Evolutionary conservation across 2,888 invertebrate species (phyloP).

Genomic region (Noctua janthina): DNA sequence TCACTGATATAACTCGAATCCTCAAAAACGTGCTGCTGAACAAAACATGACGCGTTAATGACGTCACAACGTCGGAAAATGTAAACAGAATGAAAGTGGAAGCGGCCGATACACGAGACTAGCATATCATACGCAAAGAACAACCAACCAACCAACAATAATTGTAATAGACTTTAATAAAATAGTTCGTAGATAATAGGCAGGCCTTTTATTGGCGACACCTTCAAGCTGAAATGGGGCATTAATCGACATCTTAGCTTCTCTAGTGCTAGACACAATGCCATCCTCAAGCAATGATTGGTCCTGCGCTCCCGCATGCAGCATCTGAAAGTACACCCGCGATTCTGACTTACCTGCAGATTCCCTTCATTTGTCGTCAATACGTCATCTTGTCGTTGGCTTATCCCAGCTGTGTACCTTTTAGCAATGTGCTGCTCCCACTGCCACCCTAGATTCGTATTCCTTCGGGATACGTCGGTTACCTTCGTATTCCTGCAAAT

Average conservation of each 20-base stretch:
- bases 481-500: not conserved
- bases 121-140: conserved; percentile 15
- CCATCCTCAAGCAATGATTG: not conserved
- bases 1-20: not conserved
- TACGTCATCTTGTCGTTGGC: not conserved
- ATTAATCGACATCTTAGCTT: not conserved
- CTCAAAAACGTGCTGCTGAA: not conserved
- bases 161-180: not conserved
- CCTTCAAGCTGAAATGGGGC: no score
- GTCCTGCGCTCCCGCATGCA: not conserved
- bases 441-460: not conserved
- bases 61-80: conserved; percentile 33
- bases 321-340: no score
- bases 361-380: not conserved
- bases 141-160: not conserved
- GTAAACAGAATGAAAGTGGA: conserved; percentile 39
- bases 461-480: not conserved
- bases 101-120: conserved; percentile 16
- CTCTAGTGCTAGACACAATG: not conserved
- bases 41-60: conserved; percentile 18
- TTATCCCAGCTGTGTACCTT: not conserved
- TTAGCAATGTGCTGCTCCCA: not conserved
- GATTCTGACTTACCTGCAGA: not conserved
- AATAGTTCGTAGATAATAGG: not conserved
- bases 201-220: not conserved